Evolutionary conservation across 2,888 invertebrate species (phyloP).

Genomic region (Temnothorax rugatulus): DNA sequence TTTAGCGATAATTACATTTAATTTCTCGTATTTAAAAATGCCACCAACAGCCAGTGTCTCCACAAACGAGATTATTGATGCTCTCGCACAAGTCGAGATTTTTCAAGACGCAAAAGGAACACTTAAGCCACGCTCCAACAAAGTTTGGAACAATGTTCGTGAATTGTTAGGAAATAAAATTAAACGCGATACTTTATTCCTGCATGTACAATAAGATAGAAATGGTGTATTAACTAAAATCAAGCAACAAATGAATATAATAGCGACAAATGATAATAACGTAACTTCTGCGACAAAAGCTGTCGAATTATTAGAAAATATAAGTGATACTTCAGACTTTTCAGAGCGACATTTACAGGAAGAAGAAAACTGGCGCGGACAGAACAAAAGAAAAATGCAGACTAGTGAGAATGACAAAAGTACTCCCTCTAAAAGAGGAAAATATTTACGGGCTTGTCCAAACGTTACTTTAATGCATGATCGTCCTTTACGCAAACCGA

Average conservation of each 20-base stretch:
- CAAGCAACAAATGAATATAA: background rate
- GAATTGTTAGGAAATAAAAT: slow-evolving; percentile 16
- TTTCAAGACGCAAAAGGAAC: slow-evolving; percentile 8
- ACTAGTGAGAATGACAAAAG: background rate
- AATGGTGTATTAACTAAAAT: background rate
- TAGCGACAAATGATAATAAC: background rate
- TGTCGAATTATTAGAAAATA: background rate
- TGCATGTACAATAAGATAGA: slow-evolving; percentile 16
- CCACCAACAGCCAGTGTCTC: no score
- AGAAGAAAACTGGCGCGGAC: slow-evolving; percentile 18
- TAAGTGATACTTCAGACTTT: background rate
- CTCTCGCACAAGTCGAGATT: background rate
- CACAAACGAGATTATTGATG: background rate
- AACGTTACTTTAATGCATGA: background rate
- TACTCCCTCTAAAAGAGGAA: slow-evolving; percentile 10
- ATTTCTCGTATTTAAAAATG: no score
- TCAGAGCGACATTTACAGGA: slow-evolving; percentile 16
- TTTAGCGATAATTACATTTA: no score
- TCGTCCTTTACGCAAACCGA: background rate
- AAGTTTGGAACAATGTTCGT: background rate
- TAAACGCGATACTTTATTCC: slow-evolving; percentile 11
- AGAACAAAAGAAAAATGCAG: background rate
- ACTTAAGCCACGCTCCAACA: background rate
- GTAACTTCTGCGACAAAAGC: background rate
- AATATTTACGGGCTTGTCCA: background rate